These are phyloP conservation scores for Thecocarcelia acutangulata DNA, from an alignment of 2,888 invertebrate species.

Conservation along the genomic window DNA sequence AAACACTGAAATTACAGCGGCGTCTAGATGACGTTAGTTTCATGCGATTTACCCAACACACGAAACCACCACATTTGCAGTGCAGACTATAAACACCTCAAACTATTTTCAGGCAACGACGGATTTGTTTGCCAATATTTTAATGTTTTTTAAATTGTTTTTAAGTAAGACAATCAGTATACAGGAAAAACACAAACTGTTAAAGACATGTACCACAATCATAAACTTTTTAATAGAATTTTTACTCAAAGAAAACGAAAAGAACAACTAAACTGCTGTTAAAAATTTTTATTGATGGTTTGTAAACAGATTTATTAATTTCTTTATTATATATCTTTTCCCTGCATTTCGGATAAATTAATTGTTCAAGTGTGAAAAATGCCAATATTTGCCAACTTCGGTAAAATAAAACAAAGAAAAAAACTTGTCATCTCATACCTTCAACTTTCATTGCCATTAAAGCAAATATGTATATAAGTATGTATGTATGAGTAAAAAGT, in stretches of 20 bases:
- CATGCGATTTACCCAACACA: background rate
- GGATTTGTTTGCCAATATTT: slow-evolving; percentile 49
- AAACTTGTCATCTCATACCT: slow-evolving; percentile 36
- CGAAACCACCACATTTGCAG: slow-evolving; percentile 13
- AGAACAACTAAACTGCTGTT: slow-evolving; percentile 39
- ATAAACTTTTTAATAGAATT: background rate
- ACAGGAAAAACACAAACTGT: background rate
- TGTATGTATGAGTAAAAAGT: background rate
- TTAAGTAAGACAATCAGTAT: slow-evolving; percentile 20
- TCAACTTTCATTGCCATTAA: slow-evolving; percentile 27
- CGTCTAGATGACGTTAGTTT: slow-evolving; percentile 57
- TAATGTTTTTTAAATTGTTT: slow-evolving; percentile 10
- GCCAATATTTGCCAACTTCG: slow-evolving; percentile 47
- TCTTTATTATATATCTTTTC: background rate
- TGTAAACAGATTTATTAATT: slow-evolving; percentile 18
- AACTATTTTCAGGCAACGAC: slow-evolving; percentile 3
- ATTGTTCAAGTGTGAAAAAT: slow-evolving; percentile 68
- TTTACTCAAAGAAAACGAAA: background rate
- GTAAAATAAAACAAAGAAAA: slow-evolving; percentile 20
- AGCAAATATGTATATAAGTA: background rate
- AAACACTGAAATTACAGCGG: slow-evolving; percentile 48
- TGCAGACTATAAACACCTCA: slow-evolving; percentile 54
- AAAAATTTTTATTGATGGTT: slow-evolving; percentile 51
- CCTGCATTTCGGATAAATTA: slow-evolving; percentile 41
- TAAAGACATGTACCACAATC: no score